Percentiles rank a stretch among this genome's conserved stretches.
Evolutionary conservation across 2,797 vertebrate species (phyloP).

Genomic region (Pseudopleuronectes americanus): DNA sequence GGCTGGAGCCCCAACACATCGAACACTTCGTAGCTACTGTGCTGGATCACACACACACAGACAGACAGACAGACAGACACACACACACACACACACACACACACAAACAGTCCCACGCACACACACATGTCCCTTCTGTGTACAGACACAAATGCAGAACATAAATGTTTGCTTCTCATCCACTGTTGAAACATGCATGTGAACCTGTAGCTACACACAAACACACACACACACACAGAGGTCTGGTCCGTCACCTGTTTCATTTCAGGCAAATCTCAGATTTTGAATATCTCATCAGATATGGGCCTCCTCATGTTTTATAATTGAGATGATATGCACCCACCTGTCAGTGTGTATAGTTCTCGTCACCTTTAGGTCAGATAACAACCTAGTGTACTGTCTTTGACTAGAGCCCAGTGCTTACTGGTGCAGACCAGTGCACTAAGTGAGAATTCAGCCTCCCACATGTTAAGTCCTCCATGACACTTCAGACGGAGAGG

Average conservation of each 20-base stretch:
- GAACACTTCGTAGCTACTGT: slow-evolving; percentile 86
- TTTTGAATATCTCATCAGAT: slow-evolving; percentile 29
- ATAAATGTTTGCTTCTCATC: slow-evolving; percentile 54
- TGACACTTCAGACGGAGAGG: slow-evolving; percentile 5
- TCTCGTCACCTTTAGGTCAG: not conserved
- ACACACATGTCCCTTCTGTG: slow-evolving; percentile 32
- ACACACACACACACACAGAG: slow-evolving; percentile 19
- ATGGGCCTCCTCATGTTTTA: slow-evolving; percentile 35
- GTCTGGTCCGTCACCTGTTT: slow-evolving; percentile 29
- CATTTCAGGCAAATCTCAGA: slow-evolving; percentile 33
- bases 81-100: slow-evolving; percentile 21
- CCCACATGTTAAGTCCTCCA: slow-evolving; percentile 10
- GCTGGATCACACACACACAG: slow-evolving; percentile 35
- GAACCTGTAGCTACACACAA: slow-evolving; percentile 54
- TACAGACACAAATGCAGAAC: slow-evolving; percentile 46
- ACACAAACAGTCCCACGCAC: slow-evolving; percentile 16
- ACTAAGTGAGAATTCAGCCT: slow-evolving; percentile 25
- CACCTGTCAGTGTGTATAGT: slow-evolving; percentile 5
- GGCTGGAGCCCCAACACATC: slow-evolving; percentile 97
- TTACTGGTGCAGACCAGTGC: slow-evolving; percentile 33
- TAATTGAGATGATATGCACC: slow-evolving; percentile 7
- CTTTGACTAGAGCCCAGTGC: slow-evolving; percentile 9
- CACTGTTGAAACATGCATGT: slow-evolving; percentile 64
- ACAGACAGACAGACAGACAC: slow-evolving; percentile 16
- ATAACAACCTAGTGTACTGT: slow-evolving; percentile 9